Percentiles rank a stretch among this genome's conserved stretches.
Evolutionary conservation across 2,797 vertebrate genomes (phyloP).

Genomic region (Malacoctenus gilli): DNA sequence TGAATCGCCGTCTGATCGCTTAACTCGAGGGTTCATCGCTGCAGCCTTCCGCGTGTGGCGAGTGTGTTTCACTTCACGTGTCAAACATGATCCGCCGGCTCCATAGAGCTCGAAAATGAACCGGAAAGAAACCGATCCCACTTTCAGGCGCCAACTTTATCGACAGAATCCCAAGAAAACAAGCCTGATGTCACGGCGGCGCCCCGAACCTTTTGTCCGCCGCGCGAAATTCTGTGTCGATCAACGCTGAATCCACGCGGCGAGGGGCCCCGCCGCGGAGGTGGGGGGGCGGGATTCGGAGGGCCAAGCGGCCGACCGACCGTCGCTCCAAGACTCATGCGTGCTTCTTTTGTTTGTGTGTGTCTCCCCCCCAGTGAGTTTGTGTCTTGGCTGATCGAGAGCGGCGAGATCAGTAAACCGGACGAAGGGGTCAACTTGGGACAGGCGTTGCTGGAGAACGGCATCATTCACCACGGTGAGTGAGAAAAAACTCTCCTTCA

Average conservation of each 20-base stretch:
- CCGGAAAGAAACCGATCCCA: background rate
- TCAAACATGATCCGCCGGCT: background rate
- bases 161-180: background rate
- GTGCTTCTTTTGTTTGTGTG: constrained; percentile 26
- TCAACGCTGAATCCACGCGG: background rate
- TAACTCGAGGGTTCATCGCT: background rate
- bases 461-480: constrained; percentile 98
- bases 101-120: background rate
- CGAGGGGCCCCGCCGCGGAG: background rate
- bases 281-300: too few relatives aligned
- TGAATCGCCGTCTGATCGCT: background rate
- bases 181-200: background rate
- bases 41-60: too few relatives aligned
- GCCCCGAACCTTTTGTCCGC: background rate
- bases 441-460: constrained; percentile 96
- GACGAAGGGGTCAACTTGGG: constrained; percentile 98
- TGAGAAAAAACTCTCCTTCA: too few relatives aligned
- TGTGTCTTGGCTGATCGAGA: constrained; percentile 96
- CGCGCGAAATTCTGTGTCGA: background rate
- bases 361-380: constrained; percentile 87
- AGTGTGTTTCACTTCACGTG: background rate
- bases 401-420: constrained; percentile 95
- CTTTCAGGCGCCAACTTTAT: background rate
- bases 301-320: background rate
- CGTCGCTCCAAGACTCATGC: constrained; percentile 12